Conservation (phyloP, 2,888 invertebrate genomes). For the Cotesia congregata region DNA sequence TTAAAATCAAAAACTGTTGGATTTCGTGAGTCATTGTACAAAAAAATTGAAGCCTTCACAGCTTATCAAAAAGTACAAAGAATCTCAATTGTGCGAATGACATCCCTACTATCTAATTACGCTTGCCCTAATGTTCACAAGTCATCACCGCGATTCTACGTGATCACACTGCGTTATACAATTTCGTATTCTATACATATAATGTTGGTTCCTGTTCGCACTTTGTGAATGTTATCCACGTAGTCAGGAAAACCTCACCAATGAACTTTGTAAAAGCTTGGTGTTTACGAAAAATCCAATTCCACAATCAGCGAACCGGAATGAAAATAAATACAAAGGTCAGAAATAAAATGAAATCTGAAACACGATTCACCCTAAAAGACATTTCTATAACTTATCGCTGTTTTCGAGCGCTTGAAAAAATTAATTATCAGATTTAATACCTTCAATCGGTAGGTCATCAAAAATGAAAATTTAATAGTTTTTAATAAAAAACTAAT, state of each 20-base stretch:
- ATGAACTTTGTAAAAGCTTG: slow-evolving; percentile 1
- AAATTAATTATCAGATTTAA: too few species aligned
- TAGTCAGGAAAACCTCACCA: slow-evolving; percentile 2
- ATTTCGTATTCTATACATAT: slow-evolving; percentile 4
- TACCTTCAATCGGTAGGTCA: too few species aligned
- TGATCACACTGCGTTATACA: slow-evolving; percentile 32
- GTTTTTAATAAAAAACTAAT: too few species aligned
- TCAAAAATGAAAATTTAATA: too few species aligned
- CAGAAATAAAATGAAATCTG: too few species aligned
- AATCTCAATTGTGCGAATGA: background rate
- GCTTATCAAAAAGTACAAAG: background rate
- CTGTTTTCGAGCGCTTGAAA: background rate
- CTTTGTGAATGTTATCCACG: slow-evolving; percentile 25
- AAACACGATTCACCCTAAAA: background rate
- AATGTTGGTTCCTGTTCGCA: background rate
- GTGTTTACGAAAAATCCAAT: slow-evolving; percentile 1
- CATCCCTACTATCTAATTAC: slow-evolving; percentile 27
- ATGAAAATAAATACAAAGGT: slow-evolving; percentile 8
- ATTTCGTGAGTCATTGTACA: background rate
- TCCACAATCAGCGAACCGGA: background rate
- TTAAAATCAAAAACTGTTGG: too few species aligned
- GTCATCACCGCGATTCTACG: slow-evolving; percentile 28
- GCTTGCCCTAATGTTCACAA: slow-evolving; percentile 31
- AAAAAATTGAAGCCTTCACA: background rate
- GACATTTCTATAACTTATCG: background rate